phyloP scores from a whole-genome alignment of 2,888 invertebrate species.

The Dryocosmus kuriphilus region DNA sequence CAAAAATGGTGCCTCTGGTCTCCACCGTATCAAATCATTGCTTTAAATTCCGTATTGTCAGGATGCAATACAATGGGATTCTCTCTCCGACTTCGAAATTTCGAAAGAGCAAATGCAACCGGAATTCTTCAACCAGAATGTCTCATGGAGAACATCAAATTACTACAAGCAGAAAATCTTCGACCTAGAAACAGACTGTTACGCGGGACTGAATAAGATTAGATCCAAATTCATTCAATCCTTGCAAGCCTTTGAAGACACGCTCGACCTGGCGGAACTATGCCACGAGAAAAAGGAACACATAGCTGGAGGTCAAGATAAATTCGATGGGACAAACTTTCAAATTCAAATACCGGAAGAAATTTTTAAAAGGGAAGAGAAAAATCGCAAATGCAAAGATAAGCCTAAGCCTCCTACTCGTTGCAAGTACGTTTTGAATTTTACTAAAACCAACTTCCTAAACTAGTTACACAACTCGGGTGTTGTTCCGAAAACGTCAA shows the following conservation, averaged over 20 bases:
- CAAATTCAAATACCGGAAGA: neutral
- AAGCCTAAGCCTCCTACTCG: constrained; percentile 1
- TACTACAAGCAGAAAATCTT: constrained; percentile 62
- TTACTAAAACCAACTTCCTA: neutral
- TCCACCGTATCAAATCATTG: too few species aligned
- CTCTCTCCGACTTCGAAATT: neutral
- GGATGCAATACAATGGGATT: constrained; percentile 2
- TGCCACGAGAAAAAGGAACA: neutral
- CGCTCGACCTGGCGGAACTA: constrained; percentile 51
- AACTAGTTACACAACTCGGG: too few species aligned
- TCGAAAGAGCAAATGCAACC: constrained; percentile 12
- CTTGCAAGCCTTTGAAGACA: constrained; percentile 46
- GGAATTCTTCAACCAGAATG: neutral
- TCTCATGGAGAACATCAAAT: constrained; percentile 42
- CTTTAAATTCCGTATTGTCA: too few species aligned
- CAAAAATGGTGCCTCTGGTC: too few species aligned
- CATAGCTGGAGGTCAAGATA: neutral
- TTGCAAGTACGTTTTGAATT: neutral
- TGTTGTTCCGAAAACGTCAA: too few species aligned
- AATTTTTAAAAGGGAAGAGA: neutral
- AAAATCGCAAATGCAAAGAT: neutral
- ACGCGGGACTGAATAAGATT: constrained; percentile 59
- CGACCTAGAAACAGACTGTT: constrained; percentile 62
- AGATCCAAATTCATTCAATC: constrained; percentile 60
- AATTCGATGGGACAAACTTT: constrained; percentile 7